These are phyloP conservation scores for Tuberolachnus salignus DNA, from an alignment of 2,888 invertebrate genomes.

Conservation along the genomic window DNA sequence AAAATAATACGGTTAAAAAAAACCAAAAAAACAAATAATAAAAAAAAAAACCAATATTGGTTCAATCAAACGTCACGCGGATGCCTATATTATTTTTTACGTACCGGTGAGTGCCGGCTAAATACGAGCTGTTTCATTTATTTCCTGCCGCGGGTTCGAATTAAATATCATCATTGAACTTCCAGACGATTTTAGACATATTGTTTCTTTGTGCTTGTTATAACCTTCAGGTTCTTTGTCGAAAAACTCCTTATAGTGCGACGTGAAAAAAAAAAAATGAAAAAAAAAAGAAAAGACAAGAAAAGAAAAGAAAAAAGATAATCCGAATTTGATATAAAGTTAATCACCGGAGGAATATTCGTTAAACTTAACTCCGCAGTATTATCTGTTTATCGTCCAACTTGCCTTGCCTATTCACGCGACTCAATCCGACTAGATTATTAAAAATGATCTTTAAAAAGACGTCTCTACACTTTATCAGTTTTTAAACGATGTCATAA, in stretches of 20 bases:
- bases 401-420: too few relatives aligned
- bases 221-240: slow-evolving; percentile 16
- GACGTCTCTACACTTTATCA: neutral
- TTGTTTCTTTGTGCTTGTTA: slow-evolving; percentile 1
- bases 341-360: neutral
- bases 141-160: neutral
- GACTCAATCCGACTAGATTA: neutral
- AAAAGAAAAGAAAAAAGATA: too few relatives aligned
- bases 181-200: slow-evolving; percentile 12
- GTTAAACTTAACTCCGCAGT: neutral
- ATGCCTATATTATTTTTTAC: neutral
- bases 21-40: too few relatives aligned
- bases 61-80: too few relatives aligned
- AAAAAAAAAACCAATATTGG: too few relatives aligned
- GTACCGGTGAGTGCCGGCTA: neutral
- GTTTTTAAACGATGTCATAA: neutral
- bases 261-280: too few relatives aligned
- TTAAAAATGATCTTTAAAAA: neutral
- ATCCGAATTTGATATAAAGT: neutral
- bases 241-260: neutral
- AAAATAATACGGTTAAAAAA: too few relatives aligned
- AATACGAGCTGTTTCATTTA: slow-evolving; percentile 3
- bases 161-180: slow-evolving; percentile 13
- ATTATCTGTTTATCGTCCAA: too few relatives aligned
- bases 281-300: too few relatives aligned